Evolutionary conservation across 1,140 invertebrate species (phyloP), one percentile per base, ranked within the genome.

Genomic region (Pachypeltis micranthus): DNA sequence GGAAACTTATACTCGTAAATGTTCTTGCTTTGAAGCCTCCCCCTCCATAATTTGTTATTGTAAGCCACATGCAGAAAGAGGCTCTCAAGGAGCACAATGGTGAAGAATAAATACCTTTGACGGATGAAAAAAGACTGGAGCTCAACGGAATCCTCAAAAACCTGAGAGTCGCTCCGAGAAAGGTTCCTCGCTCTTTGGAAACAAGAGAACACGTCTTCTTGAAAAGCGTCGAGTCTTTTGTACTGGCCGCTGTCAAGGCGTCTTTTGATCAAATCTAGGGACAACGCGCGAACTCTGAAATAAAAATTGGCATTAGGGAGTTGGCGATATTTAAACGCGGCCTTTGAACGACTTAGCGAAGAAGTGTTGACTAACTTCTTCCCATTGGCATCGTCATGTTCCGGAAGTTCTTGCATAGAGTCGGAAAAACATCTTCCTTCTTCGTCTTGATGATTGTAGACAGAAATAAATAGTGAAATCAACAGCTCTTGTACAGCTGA

Each of bases 361-460:
- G n/a, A n/a, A n/a, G n/a, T n/a, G n/a, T n/a, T n/a, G n/a, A n/a
- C 67, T 72, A 76, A 81, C 81, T 84, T 83, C 74, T 80, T 80
- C 16, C 84, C 83, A 69, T 85, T 79, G 59, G 85, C 67, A 69
- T 92, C 87, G 74, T 93, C 89, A 72, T 90, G 86, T 72, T 96
- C 91, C 0, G 90, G 89, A 27, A 98, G 76, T 72, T 98, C 95
- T 0, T 88, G 86, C 82, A 98, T 88, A 7, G 92, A 94, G 77
- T 99, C 95, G 4, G 90, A 93, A 72, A 92, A 96, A 72, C 93
- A 98, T 58, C 94, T 81, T 51, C 94, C 94, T 74, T 96, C 91
- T 72, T 93, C 90, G 75, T 98, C 94, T 77, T 96, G 87, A 73
- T 96, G 90, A 74, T 96, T 98, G 72, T 96, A 97, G 1, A 95